phyloP scores from a whole-genome alignment of 2,888 invertebrate genomes.

The Latheticus oryzae region DNA sequence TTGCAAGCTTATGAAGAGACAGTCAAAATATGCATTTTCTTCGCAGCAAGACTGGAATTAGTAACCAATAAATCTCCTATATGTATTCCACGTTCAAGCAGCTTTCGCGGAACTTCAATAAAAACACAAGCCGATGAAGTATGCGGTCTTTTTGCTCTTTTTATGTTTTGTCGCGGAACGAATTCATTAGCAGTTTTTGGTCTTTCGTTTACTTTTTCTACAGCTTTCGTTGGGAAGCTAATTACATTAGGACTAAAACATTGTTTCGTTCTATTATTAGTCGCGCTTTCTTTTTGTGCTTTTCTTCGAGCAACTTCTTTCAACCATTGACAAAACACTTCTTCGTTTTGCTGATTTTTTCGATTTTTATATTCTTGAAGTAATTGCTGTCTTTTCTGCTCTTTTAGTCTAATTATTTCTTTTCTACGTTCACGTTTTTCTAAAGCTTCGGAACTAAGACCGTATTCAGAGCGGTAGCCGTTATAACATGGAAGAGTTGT shows the following conservation, averaged over 20 bases:
- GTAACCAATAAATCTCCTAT: constrained; percentile 58
- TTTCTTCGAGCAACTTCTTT: constrained; percentile 59
- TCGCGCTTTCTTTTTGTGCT: constrained; percentile 37
- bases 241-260: constrained; percentile 50
- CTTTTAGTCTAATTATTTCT: constrained; percentile 62
- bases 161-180: constrained; percentile 50
- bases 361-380: constrained; percentile 61
- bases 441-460: constrained; percentile 66
- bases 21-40: constrained; percentile 53
- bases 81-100: constrained; percentile 56
- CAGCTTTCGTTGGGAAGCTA: constrained; percentile 46
- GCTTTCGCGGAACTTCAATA: constrained; percentile 57
- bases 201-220: constrained; percentile 48
- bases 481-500: constrained; percentile 67
- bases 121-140: constrained; percentile 59
- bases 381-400: constrained; percentile 65
- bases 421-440: constrained; percentile 63
- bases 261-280: constrained; percentile 29
- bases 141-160: constrained; percentile 54
- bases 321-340: constrained; percentile 69
- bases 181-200: constrained; percentile 59
- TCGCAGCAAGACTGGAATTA: constrained; percentile 49
- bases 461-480: constrained; percentile 69
- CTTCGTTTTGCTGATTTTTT: constrained; percentile 66
- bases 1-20: constrained; percentile 28